Base-by-base conservation (phyloP, 2,888 invertebrate species). In the Pogonocherus hispidulus region DNA sequence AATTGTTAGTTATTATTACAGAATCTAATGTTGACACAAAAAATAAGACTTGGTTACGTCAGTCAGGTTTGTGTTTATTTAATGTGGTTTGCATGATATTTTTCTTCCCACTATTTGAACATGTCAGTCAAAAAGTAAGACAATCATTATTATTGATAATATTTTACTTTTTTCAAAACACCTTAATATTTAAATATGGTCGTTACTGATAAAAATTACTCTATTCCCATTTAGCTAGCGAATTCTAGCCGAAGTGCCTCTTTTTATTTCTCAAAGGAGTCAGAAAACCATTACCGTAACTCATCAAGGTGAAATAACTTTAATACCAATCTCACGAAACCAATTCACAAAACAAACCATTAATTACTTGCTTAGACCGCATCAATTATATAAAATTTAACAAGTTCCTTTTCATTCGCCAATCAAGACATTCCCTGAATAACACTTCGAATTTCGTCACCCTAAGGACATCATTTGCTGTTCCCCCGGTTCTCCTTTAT, bases 401-500 rank as follows among this genome's bases (percentile, higher is more conserved):
- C 59, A 59, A 59, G 59, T 59, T 59, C 46, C 47, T 59, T 59
- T 59, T 41, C 59, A 46, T 47, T 46, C 47, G 32, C 27, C 47
- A 64, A 64, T 64, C 64, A 64, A 47, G 46, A 41, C 55, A 47
- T 55, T 46, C 41, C 44, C 44, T 44, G 41, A 41, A 63, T 54
- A 63, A 63, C 54, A 55, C 64, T 56, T 32, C 18, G 47, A 56
- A 64, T 64, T 64, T 64, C 55, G 64, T 55, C 64, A 32, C 64
- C 47, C 56, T 64, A 56, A 56, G 54, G 64, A 64, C 55, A 55
- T 64, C 64, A 64, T 64, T 64, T 64, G 54, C 64, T 46, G 64
- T 44, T 32, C 37, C 19, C 56, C 56, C 55, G 47, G 22, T 55
- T 37, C 32, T 52, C 54, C 44, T 22, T 41, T 64, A n/a, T 41